Base-by-base conservation (phyloP, 1,140 invertebrate genomes). In the Battus philenor region DNA sequence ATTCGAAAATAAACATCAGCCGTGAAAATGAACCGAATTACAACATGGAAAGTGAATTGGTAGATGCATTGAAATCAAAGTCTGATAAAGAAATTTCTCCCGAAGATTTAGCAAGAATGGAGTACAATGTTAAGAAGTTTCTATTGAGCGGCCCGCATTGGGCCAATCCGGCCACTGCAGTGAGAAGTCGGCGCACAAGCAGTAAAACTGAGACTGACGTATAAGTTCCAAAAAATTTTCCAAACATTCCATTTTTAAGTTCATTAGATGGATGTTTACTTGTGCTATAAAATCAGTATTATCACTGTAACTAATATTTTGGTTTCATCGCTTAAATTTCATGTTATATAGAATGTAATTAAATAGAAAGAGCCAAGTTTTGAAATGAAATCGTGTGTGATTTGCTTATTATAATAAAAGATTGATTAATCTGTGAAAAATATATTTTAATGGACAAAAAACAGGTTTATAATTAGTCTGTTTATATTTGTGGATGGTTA, bases 81-180 rank as follows among this genome's bases (percentile, higher is more conserved):
- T 58, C 59, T 7, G 66, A 73, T 43, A 81, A 78, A 39, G 68
- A 77, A 38, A 78, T 85, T 36, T 68, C 76, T 6, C 59, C 73
- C 1, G 81, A 81, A 55, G 88, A 89, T 63, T 80, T 90, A 34
- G 88, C 88, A 9, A 79, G 88, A 55, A 90, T 90, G 88, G 89
- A 90, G 54, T 89, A 89, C 61, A 90, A 90, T 68, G 89, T 90
- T 2, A 89, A 89, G 68, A 88, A 89, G 56, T 90, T 90, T 54
- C 60, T 90, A 50, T 62, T 89, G 38, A 89, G 89, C 45, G 88
- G 89, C 9, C 87, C 88, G 8, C 87, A 88, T 55, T 90, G 89
- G 89, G 87, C 81, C 8, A 87, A 84, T 39, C 61, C 64, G 6
- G 68, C 54, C 3, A 54, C 64, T 4, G 59, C 41, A 4, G 64